Percentiles rank a stretch among this genome's conserved stretches.
phyloP scores from a whole-genome alignment of 2,797 vertebrate genomes.

The Steatocranus sp. region DNA sequence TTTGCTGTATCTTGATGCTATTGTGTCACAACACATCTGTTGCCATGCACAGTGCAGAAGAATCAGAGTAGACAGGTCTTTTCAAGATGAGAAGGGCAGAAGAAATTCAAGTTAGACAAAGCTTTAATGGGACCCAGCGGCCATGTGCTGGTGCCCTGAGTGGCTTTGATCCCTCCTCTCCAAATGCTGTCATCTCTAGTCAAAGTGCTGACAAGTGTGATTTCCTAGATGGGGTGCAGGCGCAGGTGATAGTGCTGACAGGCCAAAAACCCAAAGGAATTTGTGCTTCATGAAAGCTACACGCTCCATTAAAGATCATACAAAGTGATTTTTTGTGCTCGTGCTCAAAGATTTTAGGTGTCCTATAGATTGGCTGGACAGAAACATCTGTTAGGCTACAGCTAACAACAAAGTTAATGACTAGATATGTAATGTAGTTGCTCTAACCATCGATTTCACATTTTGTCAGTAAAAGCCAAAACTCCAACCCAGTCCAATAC shows the following conservation, averaged over 20 bases:
- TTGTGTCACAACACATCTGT: slow-evolving; percentile 2
- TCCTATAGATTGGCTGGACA: background rate
- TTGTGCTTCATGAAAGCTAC: slow-evolving; percentile 2
- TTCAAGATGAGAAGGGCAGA: slow-evolving; percentile 30
- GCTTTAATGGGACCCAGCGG: slow-evolving; percentile 44
- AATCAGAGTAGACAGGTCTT: slow-evolving; percentile 19
- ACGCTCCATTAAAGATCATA: slow-evolving; percentile 17
- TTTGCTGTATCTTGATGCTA: background rate
- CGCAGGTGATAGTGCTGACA: slow-evolving; percentile 43
- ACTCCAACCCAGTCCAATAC: background rate
- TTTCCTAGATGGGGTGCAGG: slow-evolving; percentile 22
- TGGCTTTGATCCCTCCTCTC: slow-evolving; percentile 50
- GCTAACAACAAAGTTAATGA: no score
- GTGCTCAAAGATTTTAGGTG: background rate
- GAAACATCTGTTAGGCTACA: background rate
- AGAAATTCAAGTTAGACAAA: slow-evolving; percentile 30
- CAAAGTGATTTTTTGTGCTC: background rate
- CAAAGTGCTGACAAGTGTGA: slow-evolving; percentile 53
- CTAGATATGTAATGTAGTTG: background rate
- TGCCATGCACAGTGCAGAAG: background rate
- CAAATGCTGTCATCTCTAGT: slow-evolving; percentile 35
- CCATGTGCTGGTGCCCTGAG: slow-evolving; percentile 9
- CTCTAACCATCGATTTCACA: background rate
- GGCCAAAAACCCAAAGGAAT: slow-evolving; percentile 8
- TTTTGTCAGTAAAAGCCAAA: background rate